Evolutionary conservation across 2,888 invertebrate species (phyloP), one percentile per base, ranked within the genome.

Genomic region (Acleris holmiana): DNA sequence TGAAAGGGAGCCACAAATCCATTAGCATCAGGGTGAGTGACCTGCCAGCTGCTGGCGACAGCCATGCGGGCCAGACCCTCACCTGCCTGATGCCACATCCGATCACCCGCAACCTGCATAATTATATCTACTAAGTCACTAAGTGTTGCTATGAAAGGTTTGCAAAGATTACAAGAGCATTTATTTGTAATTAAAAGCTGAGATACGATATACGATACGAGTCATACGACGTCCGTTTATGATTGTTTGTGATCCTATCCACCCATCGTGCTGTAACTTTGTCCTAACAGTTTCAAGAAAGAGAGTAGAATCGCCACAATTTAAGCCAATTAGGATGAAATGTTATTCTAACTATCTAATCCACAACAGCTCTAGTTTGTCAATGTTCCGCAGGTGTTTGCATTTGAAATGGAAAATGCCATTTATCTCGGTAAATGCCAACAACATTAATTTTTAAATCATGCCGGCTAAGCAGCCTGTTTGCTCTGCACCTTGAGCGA

Each of bases 31-130:
- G 78, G 84, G 86, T 85, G 80, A 83, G 73, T 84, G 82, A 82
- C 82, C 83, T 67, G 80, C 79, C 89, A 88, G 89, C 86, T 89
- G 90, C 81, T 68, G 68, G 67, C 67, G 69, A 69, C 67, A 60
- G 58, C 44, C 71, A 61, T 75, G 72, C 74, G 74, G 73, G 75
- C 56, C 62, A 66, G 68, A 66, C 41, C 41, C n/a, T 18, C 47
- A 17, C 54, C 48, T 35, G 29, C 25, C 54, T 41, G 25, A 35
- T 29, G 41, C 53, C 54, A 61, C 57, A 49, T 67, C 50, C 56
- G 53, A 48, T 41, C 64, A 61, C 61, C 67, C 50, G 65, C 51
- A 66, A 48, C 53, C 47, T 58, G 64, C 55, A n/a, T n/a, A 55
- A n/a, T n/a, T 53, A 18, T 49, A 18, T 49, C 18, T 54, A 53